These are phyloP conservation scores for Drosophila recens DNA, from an alignment of 2,888 invertebrate genomes.

Conservation along the genomic window DNA sequence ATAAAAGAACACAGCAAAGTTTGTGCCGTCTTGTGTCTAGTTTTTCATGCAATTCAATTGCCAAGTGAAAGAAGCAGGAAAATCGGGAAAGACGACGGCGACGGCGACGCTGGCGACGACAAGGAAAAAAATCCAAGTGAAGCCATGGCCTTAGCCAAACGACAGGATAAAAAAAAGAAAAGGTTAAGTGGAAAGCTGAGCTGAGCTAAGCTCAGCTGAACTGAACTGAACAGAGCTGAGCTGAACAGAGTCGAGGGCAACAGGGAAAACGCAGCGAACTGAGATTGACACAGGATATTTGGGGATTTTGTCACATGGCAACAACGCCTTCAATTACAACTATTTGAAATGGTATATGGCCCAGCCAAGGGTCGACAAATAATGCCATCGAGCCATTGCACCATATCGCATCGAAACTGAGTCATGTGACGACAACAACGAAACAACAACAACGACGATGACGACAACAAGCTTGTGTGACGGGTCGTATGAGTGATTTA, in stretches of 20 bases:
- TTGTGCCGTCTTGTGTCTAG: conserved; percentile 37
- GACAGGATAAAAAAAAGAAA: conserved; percentile 37
- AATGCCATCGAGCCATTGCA: conserved; percentile 1
- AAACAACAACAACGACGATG: background rate
- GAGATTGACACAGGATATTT: conserved; percentile 63
- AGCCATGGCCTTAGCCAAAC: conserved; percentile 59
- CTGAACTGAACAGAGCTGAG: too few species aligned
- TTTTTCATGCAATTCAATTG: conserved; percentile 72
- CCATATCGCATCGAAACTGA: background rate
- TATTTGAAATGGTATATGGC: conserved; percentile 62
- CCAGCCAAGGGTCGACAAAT: conserved; percentile 17
- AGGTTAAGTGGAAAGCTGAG: conserved; percentile 70
- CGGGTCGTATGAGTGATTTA: conserved; percentile 75
- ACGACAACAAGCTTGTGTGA: conserved; percentile 21
- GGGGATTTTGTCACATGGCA: conserved; percentile 22
- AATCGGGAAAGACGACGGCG: conserved; percentile 15
- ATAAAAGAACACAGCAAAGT: conserved; percentile 22
- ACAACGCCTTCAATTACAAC: conserved; percentile 61
- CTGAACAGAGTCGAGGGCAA: conserved; percentile 14
- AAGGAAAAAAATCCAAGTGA: conserved; percentile 49
- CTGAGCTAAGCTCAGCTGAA: conserved; percentile 49
- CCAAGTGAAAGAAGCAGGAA: conserved; percentile 48
- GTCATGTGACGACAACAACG: conserved; percentile 8
- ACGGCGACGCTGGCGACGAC: conserved; percentile 28
- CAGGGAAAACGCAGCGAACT: conserved; percentile 15